These are phyloP conservation scores for Erannis defoliaria DNA, from an alignment of 2,888 invertebrate species.

Conservation along the genomic window DNA sequence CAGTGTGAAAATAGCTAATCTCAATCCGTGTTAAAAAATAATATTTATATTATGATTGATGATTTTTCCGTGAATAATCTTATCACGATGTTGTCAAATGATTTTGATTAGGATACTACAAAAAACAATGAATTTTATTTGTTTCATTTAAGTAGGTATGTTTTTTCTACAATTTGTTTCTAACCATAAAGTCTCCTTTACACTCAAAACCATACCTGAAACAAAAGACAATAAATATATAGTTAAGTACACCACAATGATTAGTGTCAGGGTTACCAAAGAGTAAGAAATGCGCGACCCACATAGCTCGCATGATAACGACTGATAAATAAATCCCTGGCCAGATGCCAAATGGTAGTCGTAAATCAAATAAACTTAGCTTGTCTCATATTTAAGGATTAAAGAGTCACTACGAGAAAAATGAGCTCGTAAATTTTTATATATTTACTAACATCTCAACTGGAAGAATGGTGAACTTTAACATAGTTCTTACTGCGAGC, in stretches of 20 bases:
- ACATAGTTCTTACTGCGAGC: not conserved
- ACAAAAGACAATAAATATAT: constrained; percentile 48
- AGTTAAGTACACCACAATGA: constrained; percentile 36
- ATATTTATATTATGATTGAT: no score
- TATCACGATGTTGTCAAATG: no score
- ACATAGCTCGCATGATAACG: constrained; percentile 49
- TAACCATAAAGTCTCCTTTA: constrained; percentile 5
- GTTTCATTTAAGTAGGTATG: no score
- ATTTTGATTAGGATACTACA: no score
- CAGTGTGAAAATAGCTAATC: no score
- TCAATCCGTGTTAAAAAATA: no score
- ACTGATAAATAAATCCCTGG: constrained; percentile 47
- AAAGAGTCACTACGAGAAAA: constrained; percentile 5
- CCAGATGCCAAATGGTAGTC: constrained; percentile 37
- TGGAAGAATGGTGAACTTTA: not conserved
- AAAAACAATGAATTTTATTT: no score
- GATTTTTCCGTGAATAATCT: no score
- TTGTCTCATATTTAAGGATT: constrained; percentile 33
- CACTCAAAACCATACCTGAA: constrained; percentile 52
- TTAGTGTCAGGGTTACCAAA: constrained; percentile 53
- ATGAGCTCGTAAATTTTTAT: constrained; percentile 14
- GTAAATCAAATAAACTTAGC: constrained; percentile 25
- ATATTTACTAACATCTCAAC: not conserved
- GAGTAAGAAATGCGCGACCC: constrained; percentile 49
- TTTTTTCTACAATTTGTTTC: no score